These are phyloP conservation scores for Ditylenchus weischeri DNA, from an alignment of 2,888 invertebrate genomes.

Conservation along the genomic window DNA sequence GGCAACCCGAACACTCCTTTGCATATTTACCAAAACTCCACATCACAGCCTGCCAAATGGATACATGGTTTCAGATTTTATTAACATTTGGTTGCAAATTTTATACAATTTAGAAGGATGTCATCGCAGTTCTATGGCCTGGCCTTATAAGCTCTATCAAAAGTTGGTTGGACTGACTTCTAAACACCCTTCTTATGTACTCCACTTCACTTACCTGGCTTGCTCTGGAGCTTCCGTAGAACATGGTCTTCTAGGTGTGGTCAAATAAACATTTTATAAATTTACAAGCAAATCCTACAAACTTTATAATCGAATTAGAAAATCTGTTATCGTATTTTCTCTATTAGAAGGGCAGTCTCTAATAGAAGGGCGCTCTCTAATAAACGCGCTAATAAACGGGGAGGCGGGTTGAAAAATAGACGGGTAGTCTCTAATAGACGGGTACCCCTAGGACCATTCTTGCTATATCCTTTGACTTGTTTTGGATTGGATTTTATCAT, in stretches of 20 bases:
- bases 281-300: too few relatives aligned
- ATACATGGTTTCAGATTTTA: not conserved
- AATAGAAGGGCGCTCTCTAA: too few relatives aligned
- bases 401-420: too few relatives aligned
- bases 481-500: too few relatives aligned
- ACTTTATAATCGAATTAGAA: too few relatives aligned
- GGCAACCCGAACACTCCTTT: slow-evolving; percentile 46
- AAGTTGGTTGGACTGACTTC: slow-evolving; percentile 16
- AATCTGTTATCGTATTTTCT: too few relatives aligned
- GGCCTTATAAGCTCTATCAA: slow-evolving; percentile 34
- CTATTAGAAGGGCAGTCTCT: too few relatives aligned
- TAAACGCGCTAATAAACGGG: too few relatives aligned
- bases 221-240: slow-evolving; percentile 50
- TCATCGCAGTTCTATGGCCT: slow-evolving; percentile 41
- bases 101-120: slow-evolving; percentile 36
- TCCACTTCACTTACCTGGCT: slow-evolving; percentile 46
- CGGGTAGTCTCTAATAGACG: too few relatives aligned
- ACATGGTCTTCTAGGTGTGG: slow-evolving; percentile 26
- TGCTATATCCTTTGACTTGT: too few relatives aligned
- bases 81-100: not conserved
- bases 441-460: too few relatives aligned
- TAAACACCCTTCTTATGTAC: slow-evolving; percentile 28
- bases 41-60: slow-evolving; percentile 1
- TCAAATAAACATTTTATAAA: too few relatives aligned
- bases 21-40: not conserved